These are phyloP conservation scores for Danio rerio DNA, from an alignment of 2,113 vertebrate genomes.

Conservation along the genomic window GRCz12tu NC_133192.1:48820501-48821000, in stretches of 20 bases:
- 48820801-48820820: no score
- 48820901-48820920: no score
- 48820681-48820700: background rate
- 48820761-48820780: background rate
- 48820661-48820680: background rate
- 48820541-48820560: background rate
- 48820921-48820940: no score
- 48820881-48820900: no score
- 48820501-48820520: background rate
- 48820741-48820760: background rate
- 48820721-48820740: background rate
- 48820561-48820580: background rate
- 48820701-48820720: slow-evolving; percentile 3
- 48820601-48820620: slow-evolving; percentile 18
- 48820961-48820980: no score
- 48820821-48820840: no score
- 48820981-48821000: no score
- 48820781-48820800: background rate
- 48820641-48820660: background rate
- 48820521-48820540: background rate
- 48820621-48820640: slow-evolving; percentile 11
- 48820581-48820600: slow-evolving; percentile 17
- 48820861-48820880: no score
- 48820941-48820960: no score
- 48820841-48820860: no score